Percentiles rank a stretch among this genome's conserved stretches.
Conservation (phyloP, 2,113 vertebrate genomes). For the Piprites chloris region DNA sequence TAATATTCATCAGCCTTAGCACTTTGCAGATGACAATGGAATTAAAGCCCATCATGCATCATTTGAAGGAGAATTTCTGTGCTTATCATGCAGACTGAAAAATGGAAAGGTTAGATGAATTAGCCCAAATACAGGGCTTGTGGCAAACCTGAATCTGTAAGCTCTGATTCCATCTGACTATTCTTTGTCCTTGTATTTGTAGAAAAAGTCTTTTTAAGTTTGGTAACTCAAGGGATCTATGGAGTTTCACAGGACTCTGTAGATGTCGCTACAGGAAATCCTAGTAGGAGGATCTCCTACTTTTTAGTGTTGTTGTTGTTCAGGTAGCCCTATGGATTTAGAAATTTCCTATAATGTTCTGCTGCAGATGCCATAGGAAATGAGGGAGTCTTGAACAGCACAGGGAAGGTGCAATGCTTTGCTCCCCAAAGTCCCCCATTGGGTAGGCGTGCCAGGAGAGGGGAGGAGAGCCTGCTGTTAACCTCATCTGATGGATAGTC, state of each 20-base stretch:
- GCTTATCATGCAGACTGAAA: background rate
- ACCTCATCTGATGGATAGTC: constrained; percentile 24
- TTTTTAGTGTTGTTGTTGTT: background rate
- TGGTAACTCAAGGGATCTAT: background rate
- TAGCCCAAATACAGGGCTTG: background rate
- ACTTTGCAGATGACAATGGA: background rate
- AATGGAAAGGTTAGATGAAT: background rate
- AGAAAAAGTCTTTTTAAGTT: background rate
- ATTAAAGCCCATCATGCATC: background rate
- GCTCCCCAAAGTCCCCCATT: background rate
- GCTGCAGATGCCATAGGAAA: background rate
- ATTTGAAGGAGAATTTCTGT: background rate
- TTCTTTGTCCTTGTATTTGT: background rate
- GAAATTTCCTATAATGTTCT: background rate
- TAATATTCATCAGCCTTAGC: background rate
- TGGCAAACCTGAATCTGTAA: background rate
- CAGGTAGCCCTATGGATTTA: background rate
- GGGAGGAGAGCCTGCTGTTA: constrained; percentile 42
- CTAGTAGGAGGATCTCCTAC: background rate
- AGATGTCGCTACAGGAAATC: background rate
- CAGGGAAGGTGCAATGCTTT: background rate
- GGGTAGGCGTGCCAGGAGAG: background rate
- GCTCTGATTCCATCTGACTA: background rate
- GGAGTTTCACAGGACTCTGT: background rate
- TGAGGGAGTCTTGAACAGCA: background rate